phyloP scores from a whole-genome alignment of 2,113 vertebrate species.

The Dicerorhinus sumatrensis region DNA sequence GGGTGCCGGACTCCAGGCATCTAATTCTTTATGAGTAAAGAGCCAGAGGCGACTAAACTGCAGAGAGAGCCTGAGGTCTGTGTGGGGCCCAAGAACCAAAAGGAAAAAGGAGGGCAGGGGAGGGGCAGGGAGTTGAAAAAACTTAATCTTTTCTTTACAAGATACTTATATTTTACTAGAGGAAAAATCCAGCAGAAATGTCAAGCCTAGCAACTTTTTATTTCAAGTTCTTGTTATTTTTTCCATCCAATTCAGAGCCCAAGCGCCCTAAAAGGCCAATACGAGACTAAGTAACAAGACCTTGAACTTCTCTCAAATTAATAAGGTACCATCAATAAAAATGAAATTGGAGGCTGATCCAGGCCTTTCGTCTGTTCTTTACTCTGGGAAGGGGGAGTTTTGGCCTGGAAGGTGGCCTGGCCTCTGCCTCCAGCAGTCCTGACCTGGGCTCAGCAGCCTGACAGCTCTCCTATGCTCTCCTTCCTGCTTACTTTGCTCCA shows the following conservation, averaged over 20 bases:
- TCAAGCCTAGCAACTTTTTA: background rate
- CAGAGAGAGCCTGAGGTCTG: background rate
- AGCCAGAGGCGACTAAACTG: background rate
- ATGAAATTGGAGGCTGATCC: background rate
- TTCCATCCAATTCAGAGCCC: background rate
- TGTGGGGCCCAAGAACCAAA: background rate
- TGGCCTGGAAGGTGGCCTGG: background rate
- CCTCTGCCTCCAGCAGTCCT: background rate
- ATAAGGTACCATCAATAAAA: background rate
- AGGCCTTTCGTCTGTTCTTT: background rate
- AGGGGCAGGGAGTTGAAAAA: background rate
- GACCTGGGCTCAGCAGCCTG: background rate
- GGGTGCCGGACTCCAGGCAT: background rate
- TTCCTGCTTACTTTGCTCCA: background rate
- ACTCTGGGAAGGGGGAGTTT: background rate
- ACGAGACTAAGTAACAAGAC: background rate
- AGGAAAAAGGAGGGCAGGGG: background rate
- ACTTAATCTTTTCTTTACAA: background rate
- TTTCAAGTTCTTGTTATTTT: constrained; percentile 13
- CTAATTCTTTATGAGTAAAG: background rate
- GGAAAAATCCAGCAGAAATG: background rate
- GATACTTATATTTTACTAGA: background rate
- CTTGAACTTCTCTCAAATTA: background rate
- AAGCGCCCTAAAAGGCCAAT: background rate
- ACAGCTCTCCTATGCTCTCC: background rate